Base-by-base conservation (phyloP, 2,113 vertebrate species). In the Picathartes gymnocephalus region DNA sequence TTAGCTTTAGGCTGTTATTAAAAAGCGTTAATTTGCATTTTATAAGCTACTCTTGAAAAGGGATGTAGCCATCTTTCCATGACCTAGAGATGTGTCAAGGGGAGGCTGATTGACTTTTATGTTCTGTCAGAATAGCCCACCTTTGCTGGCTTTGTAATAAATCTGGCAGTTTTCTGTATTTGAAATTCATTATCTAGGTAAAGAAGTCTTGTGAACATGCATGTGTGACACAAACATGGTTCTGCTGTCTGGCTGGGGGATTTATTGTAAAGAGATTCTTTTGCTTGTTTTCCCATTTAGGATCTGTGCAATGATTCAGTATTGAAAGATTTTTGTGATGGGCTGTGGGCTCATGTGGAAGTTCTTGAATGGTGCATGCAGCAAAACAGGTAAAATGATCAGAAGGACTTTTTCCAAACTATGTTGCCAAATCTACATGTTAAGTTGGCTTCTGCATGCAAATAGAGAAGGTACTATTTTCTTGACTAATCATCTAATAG, bases 311-410 rank as follows among this genome's bases (percentile, higher is more conserved):
- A 96, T 85, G 99, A 99, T 92, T 97, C 96, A 40, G 96, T 99
- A 87, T 98, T 99, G 91, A 98, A 98, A 92, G 98, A 99, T 44
- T 99, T 99, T 96, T 99, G 99, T 73, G 97, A 98, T 82, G 97
- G 98, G 23, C 91, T 99, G 35, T 98, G 98, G 74, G 96, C 98
- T 95, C 99, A 99, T 66, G 97, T 99, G 44, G 98, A 98, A 89
- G 98, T 99, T 81, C 97, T 99, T 84, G 98, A 99, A 90, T 99
- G 99, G 99, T 99, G 99, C 82, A 90, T 97, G 19, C 98, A 99
- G 94, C 98, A 97, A 85, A 99, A 98, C 98, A 98, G 97, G 99
- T 99, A 97, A 96, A 93, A 90, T 15, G 2, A 35, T 44, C 15
- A 24, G 31, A 81, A 92, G 19, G 15, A n/a, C 11, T 50, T 62